Base-by-base conservation (phyloP, 2,113 vertebrate species). In the Sporophila hypoxantha region DNA sequence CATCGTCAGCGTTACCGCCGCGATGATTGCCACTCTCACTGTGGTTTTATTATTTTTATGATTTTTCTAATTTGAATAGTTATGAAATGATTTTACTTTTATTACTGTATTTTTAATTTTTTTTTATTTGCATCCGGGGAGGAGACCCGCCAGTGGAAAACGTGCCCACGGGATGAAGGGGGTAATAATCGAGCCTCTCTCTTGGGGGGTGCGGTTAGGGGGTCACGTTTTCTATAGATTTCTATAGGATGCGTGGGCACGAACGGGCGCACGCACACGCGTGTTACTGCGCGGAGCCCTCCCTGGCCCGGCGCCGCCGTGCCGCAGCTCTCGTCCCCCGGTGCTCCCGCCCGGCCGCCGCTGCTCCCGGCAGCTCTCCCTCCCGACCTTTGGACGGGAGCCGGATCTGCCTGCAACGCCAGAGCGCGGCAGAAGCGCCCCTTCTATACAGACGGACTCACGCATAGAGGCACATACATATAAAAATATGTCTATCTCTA, bases 331-430 rank as follows among this genome's bases (percentile, higher is more conserved):
- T n/a, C 32, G 65, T 29, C 27, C n/a, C 41, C 44, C 61, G 15
- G 18, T 53, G 68, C 37, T 62, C 39, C 39, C 39, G 15, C 65
- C 52, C 34, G 68, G 36, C 41, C 29, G 23, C 88, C 62, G 50
- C 76, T 46, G 57, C n/a, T 53, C 41, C 62, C 69, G 47, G 66
- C 59, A 44, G 46, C 44, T 47, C 52, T 37, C 34, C 25, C 55
- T 68, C 17, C 55, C 62, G 67, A 61, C 91, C 87, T 87, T 78
- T 64, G 66, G 56, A 74, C 82, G 27, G 94, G 91, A 93, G 56
- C 65, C 37, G n/a, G 37, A 14, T 59, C 73, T 14, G 60, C 67
- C 44, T 15, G 67, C 55, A 36, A 6, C 34, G 66, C 82, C 82
- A 47, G 46, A 69, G 15, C 32, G 41, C 64, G n/a, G 74, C 68